phyloP scores from a whole-genome alignment of 2,113 vertebrate genomes.

The Cololabis saira region DNA sequence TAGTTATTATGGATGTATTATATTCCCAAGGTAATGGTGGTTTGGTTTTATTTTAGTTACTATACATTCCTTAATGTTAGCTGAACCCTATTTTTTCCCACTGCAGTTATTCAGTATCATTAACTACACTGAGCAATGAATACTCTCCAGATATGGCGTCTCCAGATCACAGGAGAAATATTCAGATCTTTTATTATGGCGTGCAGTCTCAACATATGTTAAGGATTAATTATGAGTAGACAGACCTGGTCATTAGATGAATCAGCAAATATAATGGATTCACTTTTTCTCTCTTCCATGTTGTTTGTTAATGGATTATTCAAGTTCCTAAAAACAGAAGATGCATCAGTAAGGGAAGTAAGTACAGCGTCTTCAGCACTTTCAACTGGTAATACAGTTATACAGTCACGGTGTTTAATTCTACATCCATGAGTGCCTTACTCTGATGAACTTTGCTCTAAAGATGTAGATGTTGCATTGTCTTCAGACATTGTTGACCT shows the following conservation, averaged over 20 bases:
- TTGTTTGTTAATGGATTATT: conserved; percentile 10
- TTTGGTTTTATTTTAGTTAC: background rate
- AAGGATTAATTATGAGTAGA: background rate
- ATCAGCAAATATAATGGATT: conserved; percentile 30
- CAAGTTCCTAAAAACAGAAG: conserved; percentile 48
- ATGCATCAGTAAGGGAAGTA: background rate
- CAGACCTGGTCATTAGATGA: conserved; percentile 35
- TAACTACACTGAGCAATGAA: too few species aligned
- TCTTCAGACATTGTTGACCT: conserved; percentile 53
- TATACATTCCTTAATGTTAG: too few species aligned
- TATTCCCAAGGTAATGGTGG: background rate
- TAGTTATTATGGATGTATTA: background rate
- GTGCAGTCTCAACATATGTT: too few species aligned
- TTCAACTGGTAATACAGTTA: background rate
- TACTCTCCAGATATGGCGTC: too few species aligned
- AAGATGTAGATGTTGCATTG: background rate
- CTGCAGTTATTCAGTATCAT: too few species aligned
- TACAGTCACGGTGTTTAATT: background rate
- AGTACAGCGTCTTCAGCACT: too few species aligned
- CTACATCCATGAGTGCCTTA: conserved; percentile 11
- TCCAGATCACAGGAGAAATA: too few species aligned
- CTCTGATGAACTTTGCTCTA: background rate
- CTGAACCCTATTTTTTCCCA: too few species aligned
- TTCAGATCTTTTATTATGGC: too few species aligned
- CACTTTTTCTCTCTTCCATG: background rate